Base-by-base conservation (phyloP, 1,140 invertebrate genomes). In the Liolophura sinensis region DNA sequence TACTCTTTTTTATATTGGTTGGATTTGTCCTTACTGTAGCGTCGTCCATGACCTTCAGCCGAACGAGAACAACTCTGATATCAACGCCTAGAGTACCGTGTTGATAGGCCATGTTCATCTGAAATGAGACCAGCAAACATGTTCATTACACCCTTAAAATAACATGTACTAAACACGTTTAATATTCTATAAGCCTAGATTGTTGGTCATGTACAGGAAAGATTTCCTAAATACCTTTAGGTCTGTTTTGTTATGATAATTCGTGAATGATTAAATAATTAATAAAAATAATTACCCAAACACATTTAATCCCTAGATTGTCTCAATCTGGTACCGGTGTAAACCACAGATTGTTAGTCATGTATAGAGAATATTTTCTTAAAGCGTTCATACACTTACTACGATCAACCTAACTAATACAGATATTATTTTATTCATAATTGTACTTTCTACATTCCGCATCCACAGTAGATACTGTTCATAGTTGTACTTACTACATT, bases 141-240 rank as follows among this genome's bases (percentile, higher is more conserved):
- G 16, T 62, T 67, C 15, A n/a, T 55, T 40, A 40, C 31, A 40
- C 9, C 31, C 3, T 40, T 3, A 40, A 40, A 40, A 40, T 40
- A 40, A 40, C 31, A 40, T n/a, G n/a, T n/a, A n/a, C n/a, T n/a
- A n/a, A n/a, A n/a, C n/a, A n/a, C n/a, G n/a, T n/a, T n/a, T n/a
- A n/a, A n/a, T n/a, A n/a, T n/a, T n/a, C n/a, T n/a, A n/a, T n/a
- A n/a, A n/a, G n/a, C n/a, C n/a, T n/a, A n/a, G 12, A 16, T 48
- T 40, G 12, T 22, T 20, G 12, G n/a, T 49, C 48, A 1, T 20
- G 18, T 48, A 49, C 48, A 49, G 22, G 20, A 22, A 70, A 91
- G 90, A 46, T 90, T 88, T 79, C 88, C 90, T 54, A 91, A 89
- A 89, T 91, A 75, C 73, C 86, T 74, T n/a, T 50, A 25, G 11